A percentile compares a stretch with the other conserved stretches of the same genome.
Conservation (phyloP, 2,888 invertebrate species). For the Cactoblastis cactorum region DNA sequence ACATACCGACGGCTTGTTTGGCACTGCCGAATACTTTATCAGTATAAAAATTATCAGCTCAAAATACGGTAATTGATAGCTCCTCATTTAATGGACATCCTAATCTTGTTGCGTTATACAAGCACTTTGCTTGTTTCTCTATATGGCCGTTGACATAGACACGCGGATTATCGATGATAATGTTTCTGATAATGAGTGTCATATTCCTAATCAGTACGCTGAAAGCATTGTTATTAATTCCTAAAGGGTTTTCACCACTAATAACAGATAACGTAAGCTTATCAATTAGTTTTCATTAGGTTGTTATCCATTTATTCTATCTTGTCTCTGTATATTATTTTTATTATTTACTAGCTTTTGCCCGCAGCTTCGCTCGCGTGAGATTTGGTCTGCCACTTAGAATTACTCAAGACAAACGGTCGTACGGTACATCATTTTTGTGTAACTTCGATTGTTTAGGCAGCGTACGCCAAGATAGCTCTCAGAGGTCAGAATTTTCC, state of each 20-base stretch:
- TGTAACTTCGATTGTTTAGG: no score
- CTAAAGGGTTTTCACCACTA: slow-evolving; percentile 18
- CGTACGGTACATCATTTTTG: no score
- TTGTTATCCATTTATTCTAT: background rate
- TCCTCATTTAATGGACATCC: slow-evolving; percentile 70
- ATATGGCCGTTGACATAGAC: slow-evolving; percentile 25
- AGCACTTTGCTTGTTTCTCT: slow-evolving; percentile 23
- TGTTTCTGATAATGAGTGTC: slow-evolving; percentile 25
- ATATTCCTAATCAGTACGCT: slow-evolving; percentile 29
- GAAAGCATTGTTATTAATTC: slow-evolving; percentile 35
- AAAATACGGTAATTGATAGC: slow-evolving; percentile 68
- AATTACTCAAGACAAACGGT: no score
- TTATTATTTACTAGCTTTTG: no score
- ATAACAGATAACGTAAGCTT: background rate
- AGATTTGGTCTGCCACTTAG: no score
- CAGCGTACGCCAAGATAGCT: no score
- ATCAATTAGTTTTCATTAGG: background rate
- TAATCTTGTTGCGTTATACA: slow-evolving; percentile 41
- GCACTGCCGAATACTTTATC: slow-evolving; percentile 68
- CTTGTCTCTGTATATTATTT: no score
- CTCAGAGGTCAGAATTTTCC: no score
- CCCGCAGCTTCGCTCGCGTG: no score
- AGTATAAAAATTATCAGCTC: slow-evolving; percentile 48
- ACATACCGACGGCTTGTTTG: slow-evolving; percentile 53
- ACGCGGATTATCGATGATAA: slow-evolving; percentile 29